Evolutionary conservation across 2,113 vertebrate species (phyloP).

Genomic region (Pongo abelii): DNA sequence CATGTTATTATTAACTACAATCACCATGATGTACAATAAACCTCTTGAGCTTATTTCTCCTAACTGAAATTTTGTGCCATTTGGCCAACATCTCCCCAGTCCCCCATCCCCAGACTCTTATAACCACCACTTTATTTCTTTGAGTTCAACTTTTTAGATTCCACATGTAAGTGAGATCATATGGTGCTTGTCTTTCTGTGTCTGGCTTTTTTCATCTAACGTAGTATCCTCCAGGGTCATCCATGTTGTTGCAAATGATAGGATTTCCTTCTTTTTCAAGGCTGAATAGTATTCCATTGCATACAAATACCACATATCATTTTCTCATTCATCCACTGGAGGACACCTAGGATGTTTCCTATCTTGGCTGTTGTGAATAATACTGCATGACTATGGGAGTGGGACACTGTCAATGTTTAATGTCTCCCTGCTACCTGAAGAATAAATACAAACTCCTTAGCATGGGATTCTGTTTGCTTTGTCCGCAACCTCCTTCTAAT

Average conservation of each 20-base stretch:
- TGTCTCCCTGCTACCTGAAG: not conserved
- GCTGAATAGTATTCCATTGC: not conserved
- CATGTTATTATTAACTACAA: not conserved
- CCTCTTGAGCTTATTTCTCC: not conserved
- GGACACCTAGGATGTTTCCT: not conserved
- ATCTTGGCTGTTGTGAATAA: not conserved
- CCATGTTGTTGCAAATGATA: not conserved
- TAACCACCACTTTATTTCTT: not conserved
- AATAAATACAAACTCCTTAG: not conserved
- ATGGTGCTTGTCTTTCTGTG: not conserved
- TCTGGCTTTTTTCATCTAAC: not conserved
- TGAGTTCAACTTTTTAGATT: not conserved
- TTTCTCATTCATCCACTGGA: not conserved
- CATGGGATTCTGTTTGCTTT: not conserved
- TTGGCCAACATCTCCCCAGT: not conserved
- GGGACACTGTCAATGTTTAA: not conserved
- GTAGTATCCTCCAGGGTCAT: not conserved
- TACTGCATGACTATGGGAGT: not conserved
- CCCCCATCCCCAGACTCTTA: not conserved
- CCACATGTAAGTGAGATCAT: not conserved
- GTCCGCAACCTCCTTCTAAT: not conserved
- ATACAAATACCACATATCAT: not conserved
- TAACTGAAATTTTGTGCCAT: not conserved
- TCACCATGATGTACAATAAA: not conserved
- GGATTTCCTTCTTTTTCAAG: not conserved